Conservation (phyloP, 2,113 vertebrate species). For the Asarcornis scutulata region DNA sequence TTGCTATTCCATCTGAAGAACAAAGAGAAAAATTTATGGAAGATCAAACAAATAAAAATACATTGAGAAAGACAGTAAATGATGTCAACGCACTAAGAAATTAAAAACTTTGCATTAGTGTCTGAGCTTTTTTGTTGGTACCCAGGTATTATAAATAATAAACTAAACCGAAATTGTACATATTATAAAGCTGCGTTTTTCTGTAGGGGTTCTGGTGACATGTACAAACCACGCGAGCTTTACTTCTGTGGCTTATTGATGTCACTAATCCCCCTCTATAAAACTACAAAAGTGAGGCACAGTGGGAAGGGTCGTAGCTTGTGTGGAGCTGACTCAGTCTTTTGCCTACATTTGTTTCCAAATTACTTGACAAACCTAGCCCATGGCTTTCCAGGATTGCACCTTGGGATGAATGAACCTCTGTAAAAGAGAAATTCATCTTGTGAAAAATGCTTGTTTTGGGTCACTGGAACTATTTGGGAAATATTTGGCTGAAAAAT, state of each 20-base stretch:
- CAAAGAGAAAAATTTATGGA: slow-evolving; percentile 69
- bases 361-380: background rate
- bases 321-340: background rate
- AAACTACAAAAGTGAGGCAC: background rate
- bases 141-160: slow-evolving; percentile 69
- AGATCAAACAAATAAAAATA: slow-evolving; percentile 65
- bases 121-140: slow-evolving; percentile 69
- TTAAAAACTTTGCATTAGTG: slow-evolving; percentile 24
- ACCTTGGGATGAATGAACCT: slow-evolving; percentile 38
- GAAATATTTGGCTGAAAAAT: slow-evolving; percentile 55
- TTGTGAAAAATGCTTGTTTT: slow-evolving; percentile 44
- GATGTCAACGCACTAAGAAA: slow-evolving; percentile 31
- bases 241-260: slow-evolving; percentile 52
- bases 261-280: slow-evolving; percentile 19
- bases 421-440: slow-evolving; percentile 24
- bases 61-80: slow-evolving; percentile 71
- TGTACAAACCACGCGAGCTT: slow-evolving; percentile 73
- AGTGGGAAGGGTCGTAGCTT: background rate
- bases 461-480: slow-evolving; percentile 60
- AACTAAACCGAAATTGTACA: slow-evolving; percentile 61
- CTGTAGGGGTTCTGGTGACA: slow-evolving; percentile 70
- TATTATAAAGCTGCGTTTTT: slow-evolving; percentile 62
- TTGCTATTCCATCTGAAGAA: slow-evolving; percentile 55
- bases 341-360: slow-evolving; percentile 38
- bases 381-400: background rate